Conservation (phyloP, 2,797 vertebrate genomes). For the Sorex maritimensis region DNA sequence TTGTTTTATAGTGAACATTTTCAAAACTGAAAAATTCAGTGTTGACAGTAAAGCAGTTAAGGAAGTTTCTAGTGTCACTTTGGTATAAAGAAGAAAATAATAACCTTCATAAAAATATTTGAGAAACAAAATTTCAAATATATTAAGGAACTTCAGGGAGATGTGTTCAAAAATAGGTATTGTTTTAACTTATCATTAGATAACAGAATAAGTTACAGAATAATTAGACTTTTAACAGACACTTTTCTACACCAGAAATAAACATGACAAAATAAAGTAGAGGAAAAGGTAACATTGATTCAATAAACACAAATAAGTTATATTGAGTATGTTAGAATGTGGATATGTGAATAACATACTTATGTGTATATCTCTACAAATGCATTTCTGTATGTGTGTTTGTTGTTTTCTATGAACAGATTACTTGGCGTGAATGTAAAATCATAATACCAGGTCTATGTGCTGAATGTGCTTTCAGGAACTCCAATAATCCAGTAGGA, state of each 20-base stretch:
- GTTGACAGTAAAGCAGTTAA: background rate
- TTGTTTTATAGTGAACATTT: background rate
- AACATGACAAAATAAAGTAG: background rate
- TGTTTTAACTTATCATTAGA: background rate
- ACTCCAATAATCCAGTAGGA: background rate
- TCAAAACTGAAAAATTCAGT: background rate
- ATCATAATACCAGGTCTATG: background rate
- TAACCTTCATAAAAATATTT: background rate
- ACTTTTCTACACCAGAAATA: background rate
- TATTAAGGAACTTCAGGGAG: background rate
- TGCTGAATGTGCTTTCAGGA: background rate
- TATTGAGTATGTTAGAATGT: background rate
- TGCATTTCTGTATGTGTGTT: background rate
- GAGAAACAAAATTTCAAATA: background rate
- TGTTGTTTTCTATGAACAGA: background rate
- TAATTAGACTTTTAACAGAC: background rate
- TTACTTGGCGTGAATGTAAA: background rate
- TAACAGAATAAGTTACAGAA: background rate
- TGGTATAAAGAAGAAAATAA: background rate
- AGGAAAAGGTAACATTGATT: background rate
- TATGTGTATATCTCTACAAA: accelerated
- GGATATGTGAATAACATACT: background rate
- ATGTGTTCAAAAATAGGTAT: background rate
- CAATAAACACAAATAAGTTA: background rate
- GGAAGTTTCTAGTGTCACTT: background rate